A percentile compares a stretch with the other conserved stretches of the same genome.
Conservation (phyloP, 2,888 invertebrate species). For the Nesidiocoris tenuis region DNA sequence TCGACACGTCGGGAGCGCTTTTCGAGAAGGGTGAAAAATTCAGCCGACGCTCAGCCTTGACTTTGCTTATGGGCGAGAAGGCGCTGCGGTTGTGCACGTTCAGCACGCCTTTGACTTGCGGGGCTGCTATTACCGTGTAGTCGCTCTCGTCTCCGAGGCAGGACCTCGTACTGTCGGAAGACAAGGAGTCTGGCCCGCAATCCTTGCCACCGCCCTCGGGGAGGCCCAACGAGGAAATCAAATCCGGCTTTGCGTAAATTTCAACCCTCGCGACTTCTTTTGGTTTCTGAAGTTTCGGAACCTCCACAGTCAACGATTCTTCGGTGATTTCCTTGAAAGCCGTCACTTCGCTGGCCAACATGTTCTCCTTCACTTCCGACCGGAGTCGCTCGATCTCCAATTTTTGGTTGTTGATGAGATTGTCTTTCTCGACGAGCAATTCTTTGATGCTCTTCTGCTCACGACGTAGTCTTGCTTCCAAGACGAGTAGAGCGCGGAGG, state of each 20-base stretch:
- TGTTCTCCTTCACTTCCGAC: conserved; percentile 51
- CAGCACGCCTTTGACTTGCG: conserved; percentile 43
- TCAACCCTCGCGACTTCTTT: conserved; percentile 56
- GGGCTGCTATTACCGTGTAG: conserved; percentile 44
- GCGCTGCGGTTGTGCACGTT: conserved; percentile 47
- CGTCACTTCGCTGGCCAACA: neutral
- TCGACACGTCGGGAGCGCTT: conserved; percentile 38
- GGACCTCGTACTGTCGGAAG: conserved; percentile 48
- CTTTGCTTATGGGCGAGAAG: conserved; percentile 45
- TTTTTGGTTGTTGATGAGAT: conserved; percentile 68
- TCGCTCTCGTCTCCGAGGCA: conserved; percentile 48
- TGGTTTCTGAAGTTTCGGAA: conserved; percentile 55
- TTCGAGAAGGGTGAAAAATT: conserved; percentile 15
- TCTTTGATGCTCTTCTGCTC: conserved; percentile 72
- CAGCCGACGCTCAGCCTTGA: conserved; percentile 7
- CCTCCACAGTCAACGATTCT: conserved; percentile 52
- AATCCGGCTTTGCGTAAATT: conserved; percentile 56
- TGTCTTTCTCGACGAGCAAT: conserved; percentile 69
- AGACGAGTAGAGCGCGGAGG: conserved; percentile 67
- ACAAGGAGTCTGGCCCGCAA: conserved; percentile 48
- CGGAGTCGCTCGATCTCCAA: conserved; percentile 66
- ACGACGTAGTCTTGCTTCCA: conserved; percentile 70
- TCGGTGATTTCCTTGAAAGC: conserved; percentile 21
- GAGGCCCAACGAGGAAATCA: conserved; percentile 57
- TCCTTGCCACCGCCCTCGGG: conserved; percentile 49